Conservation (phyloP, 2,797 vertebrate genomes). For the Sibirionetta formosa region DNA sequence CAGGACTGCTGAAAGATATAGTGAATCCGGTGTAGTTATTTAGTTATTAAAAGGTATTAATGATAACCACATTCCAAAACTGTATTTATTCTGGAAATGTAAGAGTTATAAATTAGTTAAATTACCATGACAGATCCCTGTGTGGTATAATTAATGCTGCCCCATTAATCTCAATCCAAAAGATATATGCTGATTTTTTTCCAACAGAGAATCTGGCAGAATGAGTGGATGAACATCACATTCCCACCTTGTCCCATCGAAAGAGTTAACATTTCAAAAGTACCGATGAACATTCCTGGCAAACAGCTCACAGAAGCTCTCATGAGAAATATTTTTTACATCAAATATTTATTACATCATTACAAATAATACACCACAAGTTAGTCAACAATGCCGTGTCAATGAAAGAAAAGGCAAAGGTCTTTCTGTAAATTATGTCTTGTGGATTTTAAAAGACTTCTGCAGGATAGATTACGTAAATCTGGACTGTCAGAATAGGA, state of each 20-base stretch:
- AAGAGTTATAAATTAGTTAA: background rate
- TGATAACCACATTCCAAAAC: background rate
- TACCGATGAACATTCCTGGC: background rate
- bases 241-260: background rate
- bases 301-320: background rate
- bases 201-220: background rate
- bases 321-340: background rate
- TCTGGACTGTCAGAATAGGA: background rate
- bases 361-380: background rate
- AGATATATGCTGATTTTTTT: background rate
- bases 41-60: background rate
- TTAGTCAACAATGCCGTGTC: background rate
- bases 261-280: background rate
- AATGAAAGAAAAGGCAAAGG: background rate
- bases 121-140: background rate
- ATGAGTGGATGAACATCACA: background rate
- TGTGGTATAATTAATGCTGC: background rate
- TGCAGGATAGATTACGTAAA: background rate
- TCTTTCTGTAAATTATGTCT: background rate
- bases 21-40: background rate
- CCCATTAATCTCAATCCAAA: background rate
- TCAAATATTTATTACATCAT: conserved; percentile 28
- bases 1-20: background rate
- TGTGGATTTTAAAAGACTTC: background rate
- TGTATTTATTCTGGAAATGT: background rate